These are phyloP conservation scores for Acipenser transmontanus DNA, from an alignment of 2,797 vertebrate genomes.

Conservation along the genomic window DNA sequence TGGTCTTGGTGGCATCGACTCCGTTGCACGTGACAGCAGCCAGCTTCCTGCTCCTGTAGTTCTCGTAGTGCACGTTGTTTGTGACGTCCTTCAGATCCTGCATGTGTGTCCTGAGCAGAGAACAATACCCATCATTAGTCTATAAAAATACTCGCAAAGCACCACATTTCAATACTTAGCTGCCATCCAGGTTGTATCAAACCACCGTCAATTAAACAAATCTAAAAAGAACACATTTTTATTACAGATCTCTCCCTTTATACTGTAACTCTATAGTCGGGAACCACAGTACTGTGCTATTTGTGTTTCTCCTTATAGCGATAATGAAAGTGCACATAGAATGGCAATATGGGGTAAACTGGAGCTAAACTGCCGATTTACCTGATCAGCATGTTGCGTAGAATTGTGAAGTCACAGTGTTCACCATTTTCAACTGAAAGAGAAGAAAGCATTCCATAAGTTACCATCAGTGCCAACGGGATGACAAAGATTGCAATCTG, in stretches of 20 bases:
- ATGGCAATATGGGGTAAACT: too few relatives aligned
- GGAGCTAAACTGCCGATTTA: constrained; percentile 23
- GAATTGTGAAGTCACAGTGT: constrained; percentile 68
- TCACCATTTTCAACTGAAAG: constrained; percentile 69
- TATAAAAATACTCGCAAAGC: too few relatives aligned
- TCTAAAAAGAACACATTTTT: not conserved
- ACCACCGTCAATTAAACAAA: too few relatives aligned
- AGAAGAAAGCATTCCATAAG: constrained; percentile 21
- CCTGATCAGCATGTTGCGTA: constrained; percentile 71
- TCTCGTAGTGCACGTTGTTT: constrained; percentile 69
- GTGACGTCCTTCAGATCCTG: constrained; percentile 70
- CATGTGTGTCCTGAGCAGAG: constrained; percentile 56
- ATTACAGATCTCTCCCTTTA: not conserved
- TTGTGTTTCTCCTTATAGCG: too few relatives aligned
- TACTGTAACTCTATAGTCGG: not conserved
- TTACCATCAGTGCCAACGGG: too few relatives aligned
- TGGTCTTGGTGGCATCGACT: constrained; percentile 57
- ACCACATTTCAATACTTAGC: too few relatives aligned
- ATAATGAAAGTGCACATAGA: too few relatives aligned
- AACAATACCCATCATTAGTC: too few relatives aligned
- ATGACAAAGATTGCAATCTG: too few relatives aligned
- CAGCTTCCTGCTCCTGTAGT: constrained; percentile 65
- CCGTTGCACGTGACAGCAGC: constrained; percentile 67
- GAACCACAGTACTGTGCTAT: too few relatives aligned
- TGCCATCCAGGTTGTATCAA: too few relatives aligned